Conservation (phyloP, 2,888 invertebrate species). For the Phlogophora meticulosa region DNA sequence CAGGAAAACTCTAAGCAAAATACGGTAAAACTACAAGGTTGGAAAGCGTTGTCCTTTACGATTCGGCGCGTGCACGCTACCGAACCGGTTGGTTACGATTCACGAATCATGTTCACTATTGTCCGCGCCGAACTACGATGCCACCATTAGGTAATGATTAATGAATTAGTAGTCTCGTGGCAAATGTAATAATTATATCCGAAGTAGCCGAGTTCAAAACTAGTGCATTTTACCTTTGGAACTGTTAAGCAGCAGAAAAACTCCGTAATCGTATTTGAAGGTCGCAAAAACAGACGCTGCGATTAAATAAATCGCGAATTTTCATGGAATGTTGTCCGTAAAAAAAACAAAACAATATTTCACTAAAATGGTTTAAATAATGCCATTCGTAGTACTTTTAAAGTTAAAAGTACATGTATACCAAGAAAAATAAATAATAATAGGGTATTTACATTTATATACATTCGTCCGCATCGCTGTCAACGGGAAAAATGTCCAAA, state of each 20-base stretch:
- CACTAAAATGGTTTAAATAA: too few relatives aligned
- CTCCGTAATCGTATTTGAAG: not conserved
- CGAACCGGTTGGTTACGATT: conserved; percentile 49
- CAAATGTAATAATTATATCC: conserved; percentile 14
- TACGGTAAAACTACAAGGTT: conserved; percentile 20
- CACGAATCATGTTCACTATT: conserved; percentile 26
- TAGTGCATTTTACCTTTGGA: not conserved
- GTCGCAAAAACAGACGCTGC: not conserved
- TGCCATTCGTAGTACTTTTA: too few relatives aligned
- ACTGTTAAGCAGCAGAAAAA: not conserved
- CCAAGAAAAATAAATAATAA: too few relatives aligned
- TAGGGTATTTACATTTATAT: too few relatives aligned
- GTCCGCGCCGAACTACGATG: conserved; percentile 2
- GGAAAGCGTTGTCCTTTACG: conserved; percentile 51
- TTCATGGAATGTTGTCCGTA: not conserved
- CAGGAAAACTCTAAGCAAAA: conserved; percentile 46
- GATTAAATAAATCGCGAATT: conserved; percentile 1
- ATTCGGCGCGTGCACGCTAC: conserved; percentile 36
- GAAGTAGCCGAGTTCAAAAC: not conserved
- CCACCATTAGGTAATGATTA: conserved; percentile 31
- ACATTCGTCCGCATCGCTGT: too few relatives aligned
- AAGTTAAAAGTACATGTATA: too few relatives aligned
- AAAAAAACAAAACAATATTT: conserved; percentile 2
- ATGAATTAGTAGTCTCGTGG: conserved; percentile 4
- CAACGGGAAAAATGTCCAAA: too few relatives aligned